Evolutionary conservation across 2,113 vertebrate genomes (phyloP), one percentile per base, ranked within the genome.

Genomic region (Coryphaenoides rupestris): DNA sequence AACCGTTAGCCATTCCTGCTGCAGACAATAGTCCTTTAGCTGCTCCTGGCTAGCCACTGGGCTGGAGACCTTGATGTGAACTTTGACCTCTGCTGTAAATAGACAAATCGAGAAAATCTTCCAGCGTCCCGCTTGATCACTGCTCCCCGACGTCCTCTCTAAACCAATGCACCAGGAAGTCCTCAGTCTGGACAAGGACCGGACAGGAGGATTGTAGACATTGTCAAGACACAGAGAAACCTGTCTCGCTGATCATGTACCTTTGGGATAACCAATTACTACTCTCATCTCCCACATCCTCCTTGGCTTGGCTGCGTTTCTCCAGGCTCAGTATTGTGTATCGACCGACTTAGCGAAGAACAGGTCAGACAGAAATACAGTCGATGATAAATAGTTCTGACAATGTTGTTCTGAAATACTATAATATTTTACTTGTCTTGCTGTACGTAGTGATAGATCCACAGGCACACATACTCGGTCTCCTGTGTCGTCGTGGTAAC

Each of bases 391-490:
- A 53, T 19, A 14, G 7, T 28, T 55, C 62, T 68, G 71, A 54
- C 66, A 52, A 70, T 58, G 62, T 75, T 62, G 72, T 66, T 71
- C 56, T 60, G 19, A 33, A 53, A 15, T 49, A 77, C 72, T 83
- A 69, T 84, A 67, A 76, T 84, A 83, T 74, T 77, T 81, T 75
- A 68, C 74, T 55, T 80, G 82, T 84, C 74, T 86, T 75, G 68
- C 76, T 79, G 80, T 88, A 57, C 80, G 75, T 88, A 85, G 78
- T 70, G 69, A 74, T 83, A 84, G 82, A 75, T 70, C 19, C 53
- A 70, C 63, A 64, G 72, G 23, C 45, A 68, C 45, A 17, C 72
- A 55, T 63, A 72, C 76, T 61, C 78, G 72, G 69, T 75, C n/a
- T 9, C 75, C 75, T 80, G 75, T 85, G 76, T 86, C 74, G 65